Evolutionary conservation across 2,888 invertebrate species (phyloP).

Genomic region (Drosophila mimica): DNA sequence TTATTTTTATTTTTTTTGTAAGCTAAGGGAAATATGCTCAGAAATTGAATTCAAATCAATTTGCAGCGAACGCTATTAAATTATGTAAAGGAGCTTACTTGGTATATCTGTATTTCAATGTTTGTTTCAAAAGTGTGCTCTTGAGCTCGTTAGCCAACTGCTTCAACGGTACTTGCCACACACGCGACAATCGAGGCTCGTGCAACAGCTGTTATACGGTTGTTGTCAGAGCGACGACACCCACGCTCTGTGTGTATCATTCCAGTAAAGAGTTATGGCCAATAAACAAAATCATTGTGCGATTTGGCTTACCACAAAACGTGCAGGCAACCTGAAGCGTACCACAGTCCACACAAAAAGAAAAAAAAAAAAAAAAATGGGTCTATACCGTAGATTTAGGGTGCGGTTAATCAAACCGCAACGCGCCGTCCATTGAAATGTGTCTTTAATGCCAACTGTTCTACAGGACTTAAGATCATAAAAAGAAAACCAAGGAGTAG

Average conservation of each 20-base stretch:
- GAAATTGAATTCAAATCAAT: slow-evolving; percentile 29
- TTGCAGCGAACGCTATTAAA: slow-evolving; percentile 28
- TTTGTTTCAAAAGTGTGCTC: slow-evolving; percentile 6
- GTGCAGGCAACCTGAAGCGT: slow-evolving; percentile 46
- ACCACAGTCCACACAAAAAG: slow-evolving; percentile 47
- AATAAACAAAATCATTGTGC: slow-evolving; percentile 77
- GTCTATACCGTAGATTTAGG: slow-evolving; percentile 14
- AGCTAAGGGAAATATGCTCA: neutral
- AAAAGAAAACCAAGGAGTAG: slow-evolving; percentile 28
- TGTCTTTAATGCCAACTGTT: slow-evolving; percentile 75
- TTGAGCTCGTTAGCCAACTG: slow-evolving; percentile 25
- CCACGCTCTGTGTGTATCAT: slow-evolving; percentile 32
- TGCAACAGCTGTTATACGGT: slow-evolving; percentile 20
- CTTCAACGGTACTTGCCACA: slow-evolving; percentile 21
- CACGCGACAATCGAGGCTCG: slow-evolving; percentile 20
- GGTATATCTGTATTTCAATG: neutral
- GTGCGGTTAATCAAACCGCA: slow-evolving; percentile 61
- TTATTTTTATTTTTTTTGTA: neutral
- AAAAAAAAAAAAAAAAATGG: slow-evolving; percentile 55
- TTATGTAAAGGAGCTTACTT: slow-evolving; percentile 36
- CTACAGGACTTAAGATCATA: slow-evolving; percentile 53
- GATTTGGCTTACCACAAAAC: slow-evolving; percentile 55
- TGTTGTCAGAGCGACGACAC: slow-evolving; percentile 18
- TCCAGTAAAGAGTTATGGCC: slow-evolving; percentile 79
- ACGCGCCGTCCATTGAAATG: slow-evolving; percentile 61